These are phyloP conservation scores for Falco novaeseelandiae DNA, from an alignment of 2,797 vertebrate genomes.

Conservation along the genomic window DNA sequence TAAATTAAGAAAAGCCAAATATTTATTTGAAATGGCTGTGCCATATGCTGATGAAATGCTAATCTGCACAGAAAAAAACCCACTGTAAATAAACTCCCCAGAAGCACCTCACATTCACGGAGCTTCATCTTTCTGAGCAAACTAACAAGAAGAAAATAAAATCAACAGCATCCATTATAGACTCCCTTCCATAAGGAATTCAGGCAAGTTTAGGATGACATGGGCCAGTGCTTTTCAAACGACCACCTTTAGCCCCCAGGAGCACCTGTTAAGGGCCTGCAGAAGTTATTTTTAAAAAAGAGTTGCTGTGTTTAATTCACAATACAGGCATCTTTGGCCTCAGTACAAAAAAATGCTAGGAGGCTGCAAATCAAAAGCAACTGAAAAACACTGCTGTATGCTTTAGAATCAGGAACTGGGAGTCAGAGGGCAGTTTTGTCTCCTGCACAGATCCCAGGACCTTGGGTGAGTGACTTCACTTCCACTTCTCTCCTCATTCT, in stretches of 20 bases:
- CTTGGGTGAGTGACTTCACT: not conserved
- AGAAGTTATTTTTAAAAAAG: not conserved
- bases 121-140: not conserved
- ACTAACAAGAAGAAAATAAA: conserved; percentile 8
- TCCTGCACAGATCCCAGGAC: not conserved
- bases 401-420: not conserved
- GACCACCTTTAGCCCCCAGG: not conserved
- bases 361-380: not conserved
- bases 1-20: conserved; percentile 49
- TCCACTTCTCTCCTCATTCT: not conserved
- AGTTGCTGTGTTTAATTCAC: not conserved
- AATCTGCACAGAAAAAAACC: not conserved
- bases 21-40: conserved; percentile 49
- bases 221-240: not conserved
- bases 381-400: not conserved
- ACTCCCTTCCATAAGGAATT: not conserved
- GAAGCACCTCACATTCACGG: not conserved
- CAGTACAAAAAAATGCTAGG: not conserved
- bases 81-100: conserved; percentile 40
- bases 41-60: conserved; percentile 56
- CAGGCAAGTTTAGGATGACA: not conserved
- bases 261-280: not conserved
- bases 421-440: not conserved
- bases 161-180: not conserved
- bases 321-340: not conserved